A percentile compares a stretch with the other conserved stretches of the same genome.
phyloP scores from a whole-genome alignment of 2,113 vertebrate species.

The Heterocephalus glaber region DNA sequence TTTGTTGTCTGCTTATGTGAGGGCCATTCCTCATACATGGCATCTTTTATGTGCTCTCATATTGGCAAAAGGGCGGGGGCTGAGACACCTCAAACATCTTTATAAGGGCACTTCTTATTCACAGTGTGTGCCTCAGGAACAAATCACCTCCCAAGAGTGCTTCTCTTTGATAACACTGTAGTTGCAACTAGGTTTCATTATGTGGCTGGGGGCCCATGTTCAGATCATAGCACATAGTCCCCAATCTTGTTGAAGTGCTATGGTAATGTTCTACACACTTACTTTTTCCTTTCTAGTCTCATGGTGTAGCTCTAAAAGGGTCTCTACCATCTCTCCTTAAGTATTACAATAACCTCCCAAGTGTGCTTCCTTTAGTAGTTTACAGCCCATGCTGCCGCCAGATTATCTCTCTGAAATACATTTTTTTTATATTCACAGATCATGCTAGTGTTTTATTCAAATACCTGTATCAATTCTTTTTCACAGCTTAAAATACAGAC shows the following conservation, averaged over 20 bases:
- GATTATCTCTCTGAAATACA: background rate
- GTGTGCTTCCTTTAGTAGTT: background rate
- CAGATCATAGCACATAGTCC: background rate
- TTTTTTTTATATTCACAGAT: background rate
- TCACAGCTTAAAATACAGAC: background rate
- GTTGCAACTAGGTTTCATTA: background rate
- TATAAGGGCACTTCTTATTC: too few species aligned
- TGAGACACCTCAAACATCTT: background rate
- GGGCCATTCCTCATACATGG: background rate
- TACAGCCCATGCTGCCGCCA: background rate
- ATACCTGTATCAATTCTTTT: background rate
- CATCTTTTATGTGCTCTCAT: background rate
- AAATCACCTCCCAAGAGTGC: background rate
- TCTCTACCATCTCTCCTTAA: background rate
- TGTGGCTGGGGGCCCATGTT: background rate
- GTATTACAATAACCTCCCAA: background rate
- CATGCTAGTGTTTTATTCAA: background rate
- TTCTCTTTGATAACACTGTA: background rate
- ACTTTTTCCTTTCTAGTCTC: background rate
- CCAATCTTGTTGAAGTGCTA: background rate
- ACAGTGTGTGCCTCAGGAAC: background rate
- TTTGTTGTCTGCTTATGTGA: background rate
- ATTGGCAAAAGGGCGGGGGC: background rate
- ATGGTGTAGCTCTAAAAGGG: background rate
- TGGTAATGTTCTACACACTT: background rate